Percentiles rank a stretch among this genome's conserved stretches.
Evolutionary conservation across 2,888 invertebrate genomes (phyloP).

Genomic region (Eueremaeus valkanovi): DNA sequence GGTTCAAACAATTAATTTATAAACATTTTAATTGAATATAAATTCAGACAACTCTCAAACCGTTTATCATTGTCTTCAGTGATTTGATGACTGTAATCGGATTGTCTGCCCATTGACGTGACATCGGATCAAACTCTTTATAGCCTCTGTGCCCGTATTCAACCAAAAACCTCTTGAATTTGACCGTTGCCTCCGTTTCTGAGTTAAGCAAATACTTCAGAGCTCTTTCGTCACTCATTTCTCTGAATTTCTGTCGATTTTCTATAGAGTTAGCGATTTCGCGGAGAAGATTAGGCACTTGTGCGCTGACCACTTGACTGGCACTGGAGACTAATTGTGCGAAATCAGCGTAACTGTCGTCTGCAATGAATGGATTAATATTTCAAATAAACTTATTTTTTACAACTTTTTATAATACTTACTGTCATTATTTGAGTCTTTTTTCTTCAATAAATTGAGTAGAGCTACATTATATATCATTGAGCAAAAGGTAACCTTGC

Average conservation of each 20-base stretch:
- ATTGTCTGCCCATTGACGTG: slow-evolving; percentile 27
- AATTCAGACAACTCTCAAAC: background rate
- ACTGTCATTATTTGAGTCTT: background rate
- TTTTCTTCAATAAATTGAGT: background rate
- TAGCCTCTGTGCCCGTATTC: slow-evolving; percentile 66
- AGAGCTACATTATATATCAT: background rate
- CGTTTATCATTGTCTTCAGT: background rate
- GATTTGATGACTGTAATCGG: slow-evolving; percentile 1
- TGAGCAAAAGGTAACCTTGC: background rate
- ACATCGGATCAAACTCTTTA: slow-evolving; percentile 50
- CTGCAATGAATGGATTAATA: background rate
- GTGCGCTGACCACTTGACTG: slow-evolving; percentile 40
- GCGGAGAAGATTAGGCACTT: slow-evolving; percentile 29
- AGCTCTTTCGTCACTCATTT: slow-evolving; percentile 52
- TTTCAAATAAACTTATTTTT: background rate
- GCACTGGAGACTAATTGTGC: background rate
- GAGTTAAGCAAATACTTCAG: slow-evolving; percentile 61
- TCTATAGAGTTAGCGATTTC: slow-evolving; percentile 31
- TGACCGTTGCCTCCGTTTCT: slow-evolving; percentile 55
- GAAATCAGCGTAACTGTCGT: slow-evolving; percentile 12
- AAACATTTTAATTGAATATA: background rate
- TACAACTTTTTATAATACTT: too few relatives aligned
- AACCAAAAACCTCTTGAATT: slow-evolving; percentile 62
- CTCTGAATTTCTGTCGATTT: background rate
- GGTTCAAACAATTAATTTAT: background rate